Evolutionary conservation across 2,113 vertebrate genomes (phyloP).

Genomic region (Myotis lucifugus): DNA sequence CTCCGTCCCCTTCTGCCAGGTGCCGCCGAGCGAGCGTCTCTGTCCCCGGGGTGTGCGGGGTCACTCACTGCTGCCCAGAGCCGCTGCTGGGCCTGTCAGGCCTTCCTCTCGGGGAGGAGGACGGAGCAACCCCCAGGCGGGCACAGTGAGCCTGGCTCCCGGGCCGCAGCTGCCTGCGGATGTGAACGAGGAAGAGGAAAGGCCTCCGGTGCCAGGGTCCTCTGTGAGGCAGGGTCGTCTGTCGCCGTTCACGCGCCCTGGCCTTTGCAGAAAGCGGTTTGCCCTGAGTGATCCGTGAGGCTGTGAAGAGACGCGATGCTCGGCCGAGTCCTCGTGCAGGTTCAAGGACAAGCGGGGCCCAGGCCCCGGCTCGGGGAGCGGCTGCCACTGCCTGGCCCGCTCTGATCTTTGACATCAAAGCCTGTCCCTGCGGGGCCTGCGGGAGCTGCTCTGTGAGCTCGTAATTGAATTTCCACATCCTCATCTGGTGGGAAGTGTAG

Average conservation of each 20-base stretch:
- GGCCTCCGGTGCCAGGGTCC: too few species aligned
- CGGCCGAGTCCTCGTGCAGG: neutral
- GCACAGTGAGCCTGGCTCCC: constrained; percentile 48
- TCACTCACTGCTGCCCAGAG: neutral
- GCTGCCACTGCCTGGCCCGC: neutral
- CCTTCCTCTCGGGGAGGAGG: neutral
- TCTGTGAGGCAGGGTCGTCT: too few species aligned
- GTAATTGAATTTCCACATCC: neutral
- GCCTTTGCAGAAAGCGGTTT: constrained; percentile 56
- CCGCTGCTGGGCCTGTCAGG: constrained; percentile 17
- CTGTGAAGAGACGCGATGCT: constrained; percentile 18
- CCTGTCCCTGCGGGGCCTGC: neutral
- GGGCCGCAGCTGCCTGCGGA: constrained; percentile 40
- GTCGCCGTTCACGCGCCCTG: neutral
- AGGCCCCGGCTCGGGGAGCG: neutral
- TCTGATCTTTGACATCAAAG: neutral
- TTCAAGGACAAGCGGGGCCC: neutral
- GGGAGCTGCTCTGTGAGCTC: neutral
- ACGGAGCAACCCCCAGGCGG: constrained; percentile 44
- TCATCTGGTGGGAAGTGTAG: neutral
- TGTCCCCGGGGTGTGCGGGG: neutral
- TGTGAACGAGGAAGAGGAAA: constrained; percentile 48
- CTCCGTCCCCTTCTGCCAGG: neutral
- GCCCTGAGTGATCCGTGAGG: constrained; percentile 18
- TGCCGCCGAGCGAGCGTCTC: neutral